Percentiles rank a stretch among this genome's conserved stretches.
phyloP scores from a whole-genome alignment of 2,888 invertebrate species.

The Spodoptera picta region DNA sequence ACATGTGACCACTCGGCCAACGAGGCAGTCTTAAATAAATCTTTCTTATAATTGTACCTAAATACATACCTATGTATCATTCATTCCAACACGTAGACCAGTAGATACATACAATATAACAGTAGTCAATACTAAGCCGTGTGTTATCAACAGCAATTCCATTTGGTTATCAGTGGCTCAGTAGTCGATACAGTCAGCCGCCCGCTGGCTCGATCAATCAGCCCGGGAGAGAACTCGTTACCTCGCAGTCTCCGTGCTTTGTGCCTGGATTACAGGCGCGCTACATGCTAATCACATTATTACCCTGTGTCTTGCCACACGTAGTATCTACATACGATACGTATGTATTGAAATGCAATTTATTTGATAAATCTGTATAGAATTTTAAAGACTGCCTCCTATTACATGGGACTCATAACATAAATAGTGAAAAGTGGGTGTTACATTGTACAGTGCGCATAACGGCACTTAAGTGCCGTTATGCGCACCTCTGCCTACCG shows the following conservation, averaged over 20 bases:
- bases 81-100: not conserved
- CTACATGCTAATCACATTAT: conserved; percentile 38
- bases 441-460: too few relatives aligned
- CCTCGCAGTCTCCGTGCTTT: conserved; percentile 23
- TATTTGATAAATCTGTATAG: not conserved
- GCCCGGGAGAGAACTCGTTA: conserved; percentile 11
- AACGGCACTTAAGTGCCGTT: too few relatives aligned
- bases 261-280: conserved; percentile 41
- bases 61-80: too few relatives aligned
- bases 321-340: not conserved
- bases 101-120: not conserved
- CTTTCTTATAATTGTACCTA: too few relatives aligned
- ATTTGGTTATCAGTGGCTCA: conserved; percentile 9
- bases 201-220: conserved; percentile 56
- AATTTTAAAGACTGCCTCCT: too few relatives aligned
- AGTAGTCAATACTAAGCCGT: not conserved
- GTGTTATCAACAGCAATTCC: not conserved
- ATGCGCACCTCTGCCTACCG: too few relatives aligned
- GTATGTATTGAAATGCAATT: not conserved
- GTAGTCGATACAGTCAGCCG: conserved; percentile 18
- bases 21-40: too few relatives aligned
- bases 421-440: too few relatives aligned
- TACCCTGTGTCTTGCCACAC: conserved; percentile 6
- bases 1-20: too few relatives aligned
- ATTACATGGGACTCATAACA: too few relatives aligned